These are phyloP conservation scores for Charanyca ferruginea DNA, from an alignment of 2,888 invertebrate species.

Conservation along the genomic window DNA sequence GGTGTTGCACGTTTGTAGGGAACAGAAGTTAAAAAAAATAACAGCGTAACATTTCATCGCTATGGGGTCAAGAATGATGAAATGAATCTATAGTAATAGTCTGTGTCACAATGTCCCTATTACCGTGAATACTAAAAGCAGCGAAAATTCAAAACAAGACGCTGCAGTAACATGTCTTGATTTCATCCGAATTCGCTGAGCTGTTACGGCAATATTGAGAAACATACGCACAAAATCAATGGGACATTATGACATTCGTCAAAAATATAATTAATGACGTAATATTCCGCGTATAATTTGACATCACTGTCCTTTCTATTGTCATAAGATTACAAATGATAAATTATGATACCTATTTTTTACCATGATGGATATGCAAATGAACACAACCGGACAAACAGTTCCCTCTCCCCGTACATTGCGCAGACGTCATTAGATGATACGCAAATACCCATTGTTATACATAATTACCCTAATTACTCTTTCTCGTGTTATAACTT, in stretches of 20 bases:
- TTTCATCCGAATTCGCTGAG: no score
- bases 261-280: background rate
- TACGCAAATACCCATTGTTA: conserved; percentile 74
- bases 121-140: no score
- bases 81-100: no score
- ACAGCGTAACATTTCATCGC: no score
- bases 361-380: conserved; percentile 35
- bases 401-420: conserved; percentile 25
- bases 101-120: no score
- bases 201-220: background rate
- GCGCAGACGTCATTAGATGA: conserved; percentile 46
- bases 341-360: conserved; percentile 17
- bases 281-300: background rate
- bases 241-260: no score
- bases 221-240: background rate
- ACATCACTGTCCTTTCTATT: conserved; percentile 7
- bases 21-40: no score
- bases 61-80: no score
- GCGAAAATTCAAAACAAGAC: no score
- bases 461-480: conserved; percentile 78
- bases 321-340: background rate
- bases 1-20: no score
- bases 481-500: conserved; percentile 83
- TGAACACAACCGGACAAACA: conserved; percentile 25
- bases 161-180: no score